A percentile compares a stretch with the other conserved stretches of the same genome.
Conservation (phyloP, 2,797 vertebrate genomes). For the Anguilla obscura region DNA sequence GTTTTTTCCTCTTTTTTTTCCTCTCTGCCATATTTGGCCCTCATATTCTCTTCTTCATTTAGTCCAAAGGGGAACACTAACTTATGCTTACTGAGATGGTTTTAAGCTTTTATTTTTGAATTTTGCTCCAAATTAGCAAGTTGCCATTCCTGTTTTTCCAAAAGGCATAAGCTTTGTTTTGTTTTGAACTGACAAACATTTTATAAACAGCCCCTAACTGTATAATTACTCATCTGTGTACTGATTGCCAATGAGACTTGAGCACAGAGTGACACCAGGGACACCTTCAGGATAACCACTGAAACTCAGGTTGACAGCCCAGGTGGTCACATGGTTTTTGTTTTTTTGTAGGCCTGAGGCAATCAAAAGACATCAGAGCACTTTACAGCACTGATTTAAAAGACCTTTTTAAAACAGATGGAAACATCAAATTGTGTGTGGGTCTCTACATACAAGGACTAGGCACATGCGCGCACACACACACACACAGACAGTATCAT, state of each 20-base stretch:
- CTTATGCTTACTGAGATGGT: conserved; percentile 69
- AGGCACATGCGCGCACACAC: background rate
- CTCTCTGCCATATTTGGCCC: conserved; percentile 40
- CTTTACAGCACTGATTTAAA: background rate
- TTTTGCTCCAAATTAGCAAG: conserved; percentile 30
- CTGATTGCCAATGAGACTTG: background rate
- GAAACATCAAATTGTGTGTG: background rate
- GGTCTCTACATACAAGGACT: background rate
- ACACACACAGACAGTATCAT: no score
- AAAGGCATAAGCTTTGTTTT: background rate
- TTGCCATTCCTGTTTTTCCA: conserved; percentile 46
- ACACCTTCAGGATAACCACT: background rate
- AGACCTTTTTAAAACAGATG: background rate
- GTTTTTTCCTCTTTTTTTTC: conserved; percentile 29
- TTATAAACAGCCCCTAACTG: background rate
- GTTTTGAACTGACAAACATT: background rate
- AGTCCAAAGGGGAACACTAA: conserved; percentile 61
- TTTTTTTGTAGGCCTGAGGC: background rate
- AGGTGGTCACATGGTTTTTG: no score
- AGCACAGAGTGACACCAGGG: background rate
- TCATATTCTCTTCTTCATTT: conserved; percentile 57
- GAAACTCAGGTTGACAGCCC: background rate
- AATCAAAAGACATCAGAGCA: background rate
- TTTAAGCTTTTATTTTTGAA: conserved; percentile 61
- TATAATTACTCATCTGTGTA: background rate